Base-by-base conservation (phyloP, 1,140 invertebrate species). In the Lerema accius region DNA sequence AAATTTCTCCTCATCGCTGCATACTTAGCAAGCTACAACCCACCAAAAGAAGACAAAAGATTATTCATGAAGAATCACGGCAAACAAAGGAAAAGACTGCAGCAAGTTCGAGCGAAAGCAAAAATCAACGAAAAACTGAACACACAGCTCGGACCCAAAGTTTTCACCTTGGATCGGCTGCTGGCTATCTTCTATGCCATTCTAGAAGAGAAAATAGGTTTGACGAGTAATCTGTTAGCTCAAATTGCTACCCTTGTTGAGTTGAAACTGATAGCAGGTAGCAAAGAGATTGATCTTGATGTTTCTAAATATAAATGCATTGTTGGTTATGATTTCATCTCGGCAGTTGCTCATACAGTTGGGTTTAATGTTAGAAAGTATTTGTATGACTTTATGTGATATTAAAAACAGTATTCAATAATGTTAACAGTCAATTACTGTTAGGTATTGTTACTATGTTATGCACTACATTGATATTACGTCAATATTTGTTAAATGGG, bases 121-220 rank as follows among this genome's bases (percentile, higher is more conserved):
- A 93, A 92, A 72, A 86, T 92, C 17, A 92, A 73, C 61, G 86
- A 94, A 82, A 92, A 93, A 78, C 71, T 93, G 46, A 93, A 90
- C 48, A 92, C 88, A n/a, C 92, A 92, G 9, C 83, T 95, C 7
- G 96, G 96, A 0, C 97, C 97, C 0, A 96, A 96, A 84, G 90
- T 93, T 0, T 98, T 98, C 78, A 94, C 94, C 0, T 90, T 98
- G 11, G 95, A 97, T 79, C 92, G 97, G 55, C 90, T 98, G 73
- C 84, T 98, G 48, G 96, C 96, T 1, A 98, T 99, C 71, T 98
- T 98, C 89, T 98, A 97, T 91, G 94, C 96, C 0, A 97, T 99
- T 71, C 88, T 97, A 10, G 95, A 97, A 45, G 95, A 96, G 45
- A 95, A 95, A 79, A 94, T 97, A 19, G 94, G 95, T 17, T 92